Evolutionary conservation across 2,888 invertebrate species (phyloP).

Genomic region (Antitype chi): DNA sequence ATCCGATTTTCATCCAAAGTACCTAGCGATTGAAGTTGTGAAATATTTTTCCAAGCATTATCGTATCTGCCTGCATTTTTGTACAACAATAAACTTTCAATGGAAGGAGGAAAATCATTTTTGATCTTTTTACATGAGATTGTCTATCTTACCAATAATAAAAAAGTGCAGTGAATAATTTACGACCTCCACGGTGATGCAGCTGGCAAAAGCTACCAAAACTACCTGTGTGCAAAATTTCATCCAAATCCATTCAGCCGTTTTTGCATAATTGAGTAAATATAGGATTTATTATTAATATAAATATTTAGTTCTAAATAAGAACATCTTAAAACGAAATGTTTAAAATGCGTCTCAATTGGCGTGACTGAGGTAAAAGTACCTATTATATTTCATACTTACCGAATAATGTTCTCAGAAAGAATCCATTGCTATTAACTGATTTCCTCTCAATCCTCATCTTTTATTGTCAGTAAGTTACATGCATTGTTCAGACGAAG

Average conservation of each 20-base stretch:
- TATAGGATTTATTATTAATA: too few relatives aligned
- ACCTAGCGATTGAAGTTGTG: slow-evolving; percentile 1
- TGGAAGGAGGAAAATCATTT: background rate
- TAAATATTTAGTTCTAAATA: background rate
- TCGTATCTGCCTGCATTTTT: slow-evolving; percentile 1
- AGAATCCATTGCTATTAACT: slow-evolving; percentile 35
- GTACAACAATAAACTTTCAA: background rate
- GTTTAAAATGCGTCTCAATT: slow-evolving; percentile 3
- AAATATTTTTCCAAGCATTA: slow-evolving; percentile 16
- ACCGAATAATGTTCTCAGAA: slow-evolving; percentile 19
- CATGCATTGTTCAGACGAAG: slow-evolving; percentile 56
- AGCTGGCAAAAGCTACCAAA: too few relatives aligned
- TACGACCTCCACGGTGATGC: too few relatives aligned
- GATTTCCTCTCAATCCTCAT: slow-evolving; percentile 38
- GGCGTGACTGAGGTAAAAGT: background rate
- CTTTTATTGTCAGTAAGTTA: slow-evolving; percentile 50
- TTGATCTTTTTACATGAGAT: slow-evolving; percentile 1
- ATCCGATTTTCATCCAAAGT: slow-evolving; percentile 11
- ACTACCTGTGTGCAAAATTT: too few relatives aligned
- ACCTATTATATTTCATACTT: slow-evolving; percentile 6
- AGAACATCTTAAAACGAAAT: background rate
- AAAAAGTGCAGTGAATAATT: too few relatives aligned
- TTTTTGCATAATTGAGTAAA: too few relatives aligned
- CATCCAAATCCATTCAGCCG: too few relatives aligned
- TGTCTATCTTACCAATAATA: background rate